These are phyloP conservation scores for Sebastes schlegelii DNA, from an alignment of 2,113 vertebrate genomes.

Conservation along the genomic window DNA sequence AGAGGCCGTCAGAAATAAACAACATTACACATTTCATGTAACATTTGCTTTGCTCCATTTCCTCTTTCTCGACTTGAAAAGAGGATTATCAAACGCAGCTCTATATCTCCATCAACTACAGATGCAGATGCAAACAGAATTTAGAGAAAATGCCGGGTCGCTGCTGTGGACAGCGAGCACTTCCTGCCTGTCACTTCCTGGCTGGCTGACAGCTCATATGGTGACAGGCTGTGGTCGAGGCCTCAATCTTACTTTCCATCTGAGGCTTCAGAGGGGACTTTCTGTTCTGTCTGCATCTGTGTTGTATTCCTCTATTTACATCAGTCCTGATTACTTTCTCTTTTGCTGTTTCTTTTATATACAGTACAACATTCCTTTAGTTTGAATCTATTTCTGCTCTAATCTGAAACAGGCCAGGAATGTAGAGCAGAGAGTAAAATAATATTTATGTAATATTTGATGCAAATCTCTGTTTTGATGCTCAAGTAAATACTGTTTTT, in stretches of 20 bases:
- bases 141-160: neutral
- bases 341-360: neutral
- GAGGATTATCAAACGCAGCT: neutral
- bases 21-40: neutral
- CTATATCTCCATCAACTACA: neutral
- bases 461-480: neutral
- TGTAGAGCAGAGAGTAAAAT: neutral
- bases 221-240: slow-evolving; percentile 64
- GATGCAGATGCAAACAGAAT: neutral
- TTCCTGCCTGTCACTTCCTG: slow-evolving; percentile 78
- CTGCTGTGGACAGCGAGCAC: neutral
- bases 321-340: neutral
- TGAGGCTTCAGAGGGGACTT: slow-evolving; percentile 29
- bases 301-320: neutral
- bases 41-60: neutral
- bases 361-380: neutral
- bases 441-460: neutral
- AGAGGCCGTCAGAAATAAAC: neutral
- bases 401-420: slow-evolving; percentile 23
- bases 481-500: neutral
- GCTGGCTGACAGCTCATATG: slow-evolving; percentile 55
- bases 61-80: neutral
- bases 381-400: slow-evolving; percentile 7
- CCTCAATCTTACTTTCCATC: slow-evolving; percentile 52
- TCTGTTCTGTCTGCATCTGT: slow-evolving; percentile 6